Evolutionary conservation across 2,888 invertebrate species (phyloP), one percentile per base, ranked within the genome.

Genomic region (Poecilus cupreus): DNA sequence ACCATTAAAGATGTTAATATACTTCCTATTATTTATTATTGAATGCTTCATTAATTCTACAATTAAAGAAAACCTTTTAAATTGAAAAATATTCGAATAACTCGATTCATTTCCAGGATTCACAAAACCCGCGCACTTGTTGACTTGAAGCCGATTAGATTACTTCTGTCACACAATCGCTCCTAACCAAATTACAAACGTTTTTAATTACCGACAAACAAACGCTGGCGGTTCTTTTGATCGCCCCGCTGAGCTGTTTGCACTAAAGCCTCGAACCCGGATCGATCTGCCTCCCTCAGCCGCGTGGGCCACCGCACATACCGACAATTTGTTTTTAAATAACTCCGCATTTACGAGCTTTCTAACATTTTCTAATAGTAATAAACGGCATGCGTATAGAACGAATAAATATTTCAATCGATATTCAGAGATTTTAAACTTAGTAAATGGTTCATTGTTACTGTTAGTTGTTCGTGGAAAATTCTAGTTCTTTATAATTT

Each of bases 161-260:
- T 6, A 8, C 5, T 8, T 8, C 49, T 49, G 49, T 49, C 49
- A 16, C 18, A 13, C 49, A 49, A 18, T 49, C 49, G 13, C 13
- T 49, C 11, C 13, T 5, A 49, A 49, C 49, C 49, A 49, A 49
- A 49, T 49, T 5, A 18, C 49, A 49, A 49, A 49, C 49, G 49
- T 49, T 49, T 49, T 49, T 49, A 49, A 49, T 49, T 49, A 49
- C 49, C 13, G 39, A 18, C 49, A 49, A 49, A 49, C 49, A 49
- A 32, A 32, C 32, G n/a, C n/a, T n/a, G 32, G 8, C 32, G 32
- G 32, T 32, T 32, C 32, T 32, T 32, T 32, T 32, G 32, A 32
- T 32, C n/a, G 49, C 10, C 13, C 16, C 16, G 4, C 49, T 49
- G 39, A 8, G 16, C n/a, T 16, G n/a, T 16, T 49, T 49, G 49